Evolutionary conservation across 2,888 invertebrate genomes (phyloP), one percentile per base, ranked within the genome.

Genomic region (Temnothorax rugatulus): DNA sequence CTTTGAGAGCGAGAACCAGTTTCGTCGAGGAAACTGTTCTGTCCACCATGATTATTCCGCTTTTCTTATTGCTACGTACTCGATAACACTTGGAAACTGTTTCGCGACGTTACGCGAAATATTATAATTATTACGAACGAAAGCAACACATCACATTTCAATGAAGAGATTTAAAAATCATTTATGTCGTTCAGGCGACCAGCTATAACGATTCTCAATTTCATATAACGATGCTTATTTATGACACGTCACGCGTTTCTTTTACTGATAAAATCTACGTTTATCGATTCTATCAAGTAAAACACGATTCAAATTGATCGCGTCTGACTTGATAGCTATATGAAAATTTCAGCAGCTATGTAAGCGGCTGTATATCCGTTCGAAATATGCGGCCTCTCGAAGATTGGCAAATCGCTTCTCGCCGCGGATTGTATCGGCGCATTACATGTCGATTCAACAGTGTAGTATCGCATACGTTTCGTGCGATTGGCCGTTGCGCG

Each of bases 1-100:
- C 84, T 89, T 88, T 86, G 88, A 83, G 84, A 88, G 86, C 84
- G 86, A 71, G 85, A 91, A 89, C 91, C 87, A 88, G 91, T 90
- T 91, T 34, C 76, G 69, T 57, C 44, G 66, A 47, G 61, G 34
- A 34, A 57, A 52, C 18, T 54, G 50, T 66, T 77, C 15, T 52
- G 15, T 38, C 54, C 54, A 25, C 54, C 73, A n/a, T 15, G 82
- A 52, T 50, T 41, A 34, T 7, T 34, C 34, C 34, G 34, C 34
- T 34, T 34, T 34, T 34, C 34, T 41, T 41, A 25, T 61, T 41
- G 38, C 54, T 29, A 34, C n/a, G 61, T 71, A 81, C 29, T 29
- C 13, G 1, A 59, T 73, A 44, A 38, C 25, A 5, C 82, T 84
- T 59, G 66, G 21, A 50, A 84, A 82, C 59, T 83, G 81, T 85